A percentile compares a stretch with the other conserved stretches of the same genome.
phyloP scores from a whole-genome alignment of 2,797 vertebrate genomes.

The Brachyrhaphis roseni region DNA sequence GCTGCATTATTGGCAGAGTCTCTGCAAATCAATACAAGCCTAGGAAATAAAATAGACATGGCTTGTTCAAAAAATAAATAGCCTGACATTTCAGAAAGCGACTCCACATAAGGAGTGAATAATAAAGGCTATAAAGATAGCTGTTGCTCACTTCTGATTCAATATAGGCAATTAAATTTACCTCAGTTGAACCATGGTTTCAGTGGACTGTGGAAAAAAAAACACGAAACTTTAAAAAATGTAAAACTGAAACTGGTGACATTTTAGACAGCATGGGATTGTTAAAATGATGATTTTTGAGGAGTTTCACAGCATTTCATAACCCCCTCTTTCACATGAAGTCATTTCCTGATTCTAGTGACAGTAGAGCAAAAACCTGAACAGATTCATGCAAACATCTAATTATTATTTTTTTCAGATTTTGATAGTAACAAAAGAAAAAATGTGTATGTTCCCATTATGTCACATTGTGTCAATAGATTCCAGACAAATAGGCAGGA shows the following conservation, averaged over 20 bases:
- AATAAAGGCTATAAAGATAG: background rate
- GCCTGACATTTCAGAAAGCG: background rate
- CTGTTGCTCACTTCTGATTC: background rate
- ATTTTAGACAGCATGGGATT: background rate
- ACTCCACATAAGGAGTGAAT: background rate
- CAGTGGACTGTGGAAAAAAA: background rate
- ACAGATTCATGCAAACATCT: background rate
- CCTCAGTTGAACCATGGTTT: background rate
- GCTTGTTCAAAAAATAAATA: conserved; percentile 3
- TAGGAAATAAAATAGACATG: background rate
- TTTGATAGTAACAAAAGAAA: background rate
- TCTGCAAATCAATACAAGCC: conserved; percentile 8
- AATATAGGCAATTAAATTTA: background rate
- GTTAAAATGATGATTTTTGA: background rate
- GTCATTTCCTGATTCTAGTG: background rate
- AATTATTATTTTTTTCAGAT: background rate
- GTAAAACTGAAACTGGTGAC: background rate
- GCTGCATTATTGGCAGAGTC: background rate
- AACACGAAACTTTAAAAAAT: background rate
- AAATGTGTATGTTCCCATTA: background rate
- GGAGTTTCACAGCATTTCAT: background rate
- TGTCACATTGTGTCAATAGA: background rate
- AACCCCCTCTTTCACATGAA: background rate
- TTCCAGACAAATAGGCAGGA: background rate
- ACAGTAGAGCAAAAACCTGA: background rate